phyloP scores from a whole-genome alignment of 2,888 invertebrate species.

The Ennomos erosarius region DNA sequence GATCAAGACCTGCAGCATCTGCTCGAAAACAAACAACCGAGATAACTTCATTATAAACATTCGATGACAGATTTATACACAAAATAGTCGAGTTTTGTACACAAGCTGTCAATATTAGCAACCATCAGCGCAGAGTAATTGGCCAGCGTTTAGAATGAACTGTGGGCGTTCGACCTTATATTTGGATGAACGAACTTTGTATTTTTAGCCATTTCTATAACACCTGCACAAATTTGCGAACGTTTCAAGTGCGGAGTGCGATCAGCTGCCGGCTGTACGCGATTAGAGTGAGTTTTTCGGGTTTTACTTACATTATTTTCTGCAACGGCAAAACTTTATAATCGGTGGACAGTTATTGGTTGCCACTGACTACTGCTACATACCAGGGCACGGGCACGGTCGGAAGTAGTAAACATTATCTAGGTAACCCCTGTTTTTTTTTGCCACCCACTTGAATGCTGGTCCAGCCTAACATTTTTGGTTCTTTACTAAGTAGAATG shows the following conservation, averaged over 20 bases:
- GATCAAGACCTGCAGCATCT: conserved; percentile 39
- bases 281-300: too few relatives aligned
- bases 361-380: too few relatives aligned
- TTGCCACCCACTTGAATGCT: too few relatives aligned
- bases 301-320: too few relatives aligned
- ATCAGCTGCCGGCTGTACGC: conserved; percentile 25
- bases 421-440: too few relatives aligned
- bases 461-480: too few relatives aligned
- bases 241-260: conserved; percentile 44
- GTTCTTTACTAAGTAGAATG: too few relatives aligned
- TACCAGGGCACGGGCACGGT: too few relatives aligned
- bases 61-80: conserved; percentile 75
- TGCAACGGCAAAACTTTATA: too few relatives aligned
- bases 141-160: conserved; percentile 46
- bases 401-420: too few relatives aligned
- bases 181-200: conserved; percentile 74
- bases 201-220: conserved; percentile 73
- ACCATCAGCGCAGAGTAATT: conserved; percentile 18
- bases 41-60: conserved; percentile 72
- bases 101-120: conserved; percentile 27
- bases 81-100: conserved; percentile 13
- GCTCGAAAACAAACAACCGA: conserved; percentile 54
- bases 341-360: too few relatives aligned
- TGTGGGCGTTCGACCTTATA: conserved; percentile 39
- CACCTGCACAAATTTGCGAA: conserved; percentile 67